Base-by-base conservation (phyloP, 2,113 vertebrate species). In the Condylura cristata region DNA sequence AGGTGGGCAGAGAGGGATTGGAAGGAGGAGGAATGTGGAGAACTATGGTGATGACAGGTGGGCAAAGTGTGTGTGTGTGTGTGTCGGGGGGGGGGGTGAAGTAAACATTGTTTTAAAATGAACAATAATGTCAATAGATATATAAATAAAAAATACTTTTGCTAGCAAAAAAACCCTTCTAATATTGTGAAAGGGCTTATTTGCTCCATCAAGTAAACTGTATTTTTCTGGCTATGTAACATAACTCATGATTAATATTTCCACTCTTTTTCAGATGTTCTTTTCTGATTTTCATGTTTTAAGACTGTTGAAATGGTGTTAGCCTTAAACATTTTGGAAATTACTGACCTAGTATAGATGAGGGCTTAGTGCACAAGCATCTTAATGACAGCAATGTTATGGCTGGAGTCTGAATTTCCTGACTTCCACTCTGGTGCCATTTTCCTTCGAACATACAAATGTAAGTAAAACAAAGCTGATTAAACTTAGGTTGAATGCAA, bases 401-500 rank as follows among this genome's bases (percentile, higher is more conserved):
- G 61, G 85, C 68, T 56, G 88, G 79, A 53, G 34, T 37, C 34
- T 53, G 28, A 61, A 37, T 56, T 84, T 94, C 61, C 91, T 41
- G 46, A 71, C 41, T 83, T 30, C 44, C 34, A 34, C 5, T 6
- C 41, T 5, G 8, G 51, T 44, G 61, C 34, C 48, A 39, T 93
- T 85, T 71, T 70, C 60, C 70, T 53, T 41, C 86, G 72, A 83
- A 63, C 79, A 89, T 13, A 51, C 20, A 65, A 63, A 13, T 13
- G n/a, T 78, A 93, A 72, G 8, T 14, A 74, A 86, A 95, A 79
- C 70, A 65, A 53, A 86, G 56, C 13, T 68, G 32, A 85, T 85
- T 39, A 76, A 89, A 90, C 60, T 78, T 13, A 85, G 41, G 39
- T 20, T 51, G 37, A 89, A 88, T 24, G 34, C 72, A 66, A 81